Conservation (phyloP, 2,888 invertebrate genomes). For the Nipponacmea schrenckii region DNA sequence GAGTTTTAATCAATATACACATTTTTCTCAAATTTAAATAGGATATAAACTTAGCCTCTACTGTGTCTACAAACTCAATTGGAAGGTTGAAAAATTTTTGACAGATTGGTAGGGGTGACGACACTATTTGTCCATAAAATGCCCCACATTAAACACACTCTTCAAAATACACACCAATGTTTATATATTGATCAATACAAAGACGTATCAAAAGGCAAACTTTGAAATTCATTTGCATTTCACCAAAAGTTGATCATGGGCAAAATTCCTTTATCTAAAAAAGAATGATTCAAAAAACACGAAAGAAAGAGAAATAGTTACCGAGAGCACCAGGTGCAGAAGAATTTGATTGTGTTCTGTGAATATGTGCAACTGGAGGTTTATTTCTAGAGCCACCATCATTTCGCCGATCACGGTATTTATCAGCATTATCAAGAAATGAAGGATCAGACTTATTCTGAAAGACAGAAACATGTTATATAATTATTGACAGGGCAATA, state of each 20-base stretch:
- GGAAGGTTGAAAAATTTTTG: no score
- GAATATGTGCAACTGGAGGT: constrained; percentile 36
- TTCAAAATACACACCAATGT: constrained; percentile 1
- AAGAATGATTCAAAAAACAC: not conserved
- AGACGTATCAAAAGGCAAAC: no score
- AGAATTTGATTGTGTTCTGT: constrained; percentile 46
- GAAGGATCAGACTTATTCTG: constrained; percentile 53
- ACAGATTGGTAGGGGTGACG: no score
- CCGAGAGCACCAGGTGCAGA: constrained; percentile 56
- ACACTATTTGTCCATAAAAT: no score
- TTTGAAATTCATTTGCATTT: constrained; percentile 4
- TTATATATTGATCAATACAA: no score
- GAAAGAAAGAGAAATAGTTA: constrained; percentile 19
- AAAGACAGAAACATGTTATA: constrained; percentile 25
- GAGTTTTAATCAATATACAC: no score
- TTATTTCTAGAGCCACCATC: constrained; percentile 46
- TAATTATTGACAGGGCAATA: not conserved
- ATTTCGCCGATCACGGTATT: constrained; percentile 38
- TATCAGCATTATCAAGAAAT: constrained; percentile 39
- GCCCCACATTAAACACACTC: not conserved
- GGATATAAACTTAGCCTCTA: no score
- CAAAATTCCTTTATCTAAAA: not conserved
- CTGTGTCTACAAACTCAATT: no score
- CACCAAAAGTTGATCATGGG: not conserved
- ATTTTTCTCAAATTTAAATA: no score